A percentile compares a stretch with the other conserved stretches of the same genome.
Conservation (phyloP, 2,113 vertebrate species). For the Pelobates fuscus region DNA sequence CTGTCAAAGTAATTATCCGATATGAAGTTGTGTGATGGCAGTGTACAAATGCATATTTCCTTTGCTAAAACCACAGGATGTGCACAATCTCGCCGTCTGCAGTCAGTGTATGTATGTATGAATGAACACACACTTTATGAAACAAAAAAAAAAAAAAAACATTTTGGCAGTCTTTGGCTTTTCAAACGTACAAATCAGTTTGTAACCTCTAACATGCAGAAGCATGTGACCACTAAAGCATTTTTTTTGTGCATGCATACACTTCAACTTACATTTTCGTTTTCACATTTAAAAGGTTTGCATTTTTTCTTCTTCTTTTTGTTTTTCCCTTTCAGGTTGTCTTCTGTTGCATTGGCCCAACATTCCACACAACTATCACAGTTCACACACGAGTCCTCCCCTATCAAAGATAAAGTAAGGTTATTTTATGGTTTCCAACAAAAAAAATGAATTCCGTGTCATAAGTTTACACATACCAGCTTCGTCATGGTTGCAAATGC, state of each 20-base stretch:
- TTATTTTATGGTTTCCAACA: not conserved
- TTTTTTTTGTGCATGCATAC: not conserved
- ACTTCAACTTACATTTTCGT: conserved; percentile 73
- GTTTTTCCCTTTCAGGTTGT: conserved; percentile 85
- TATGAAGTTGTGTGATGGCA: too few relatives aligned
- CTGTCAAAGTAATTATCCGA: too few relatives aligned
- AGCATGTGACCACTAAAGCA: too few relatives aligned
- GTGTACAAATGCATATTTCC: too few relatives aligned
- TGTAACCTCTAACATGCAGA: too few relatives aligned
- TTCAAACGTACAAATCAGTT: too few relatives aligned
- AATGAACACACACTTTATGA: too few relatives aligned
- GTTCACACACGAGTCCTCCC: conserved; percentile 76
- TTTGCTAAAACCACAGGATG: too few relatives aligned
- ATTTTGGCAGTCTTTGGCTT: too few relatives aligned
- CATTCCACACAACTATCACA: conserved; percentile 91
- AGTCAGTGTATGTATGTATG: too few relatives aligned
- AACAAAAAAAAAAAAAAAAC: too few relatives aligned
- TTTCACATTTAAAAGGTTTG: conserved; percentile 76
- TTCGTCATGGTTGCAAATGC: conserved; percentile 94
- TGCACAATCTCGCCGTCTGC: too few relatives aligned
- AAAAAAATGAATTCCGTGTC: not conserved
- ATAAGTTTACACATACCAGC: conserved; percentile 71
- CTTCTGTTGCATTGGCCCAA: conserved; percentile 82
- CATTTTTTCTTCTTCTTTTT: conserved; percentile 96
- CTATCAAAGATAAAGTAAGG: conserved; percentile 59